Evolutionary conservation across 2,888 invertebrate genomes (phyloP).

Genomic region (Scaptomyza parva): DNA sequence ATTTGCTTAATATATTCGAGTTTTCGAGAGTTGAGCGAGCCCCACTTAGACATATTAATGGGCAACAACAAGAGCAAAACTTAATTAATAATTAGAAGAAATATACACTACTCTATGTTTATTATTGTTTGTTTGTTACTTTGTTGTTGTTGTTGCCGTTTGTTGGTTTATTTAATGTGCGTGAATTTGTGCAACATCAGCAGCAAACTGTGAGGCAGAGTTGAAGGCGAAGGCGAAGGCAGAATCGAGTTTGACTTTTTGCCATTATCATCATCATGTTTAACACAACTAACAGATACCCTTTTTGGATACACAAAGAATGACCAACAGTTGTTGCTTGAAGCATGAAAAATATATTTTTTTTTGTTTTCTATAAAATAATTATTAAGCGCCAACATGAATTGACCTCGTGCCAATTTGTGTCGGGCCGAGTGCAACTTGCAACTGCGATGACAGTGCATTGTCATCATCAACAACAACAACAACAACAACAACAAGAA

Average conservation of each 20-base stretch:
- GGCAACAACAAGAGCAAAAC: slow-evolving; percentile 35
- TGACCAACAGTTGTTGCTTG: background rate
- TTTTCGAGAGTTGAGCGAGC: too few species aligned
- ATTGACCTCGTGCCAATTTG: slow-evolving; percentile 72
- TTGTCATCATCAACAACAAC: slow-evolving; percentile 39
- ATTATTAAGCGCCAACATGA: slow-evolving; percentile 69
- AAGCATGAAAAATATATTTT: background rate
- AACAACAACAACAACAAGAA: slow-evolving; percentile 29
- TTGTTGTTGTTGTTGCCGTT: slow-evolving; percentile 2
- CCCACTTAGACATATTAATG: slow-evolving; percentile 50
- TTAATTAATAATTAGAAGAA: slow-evolving; percentile 57
- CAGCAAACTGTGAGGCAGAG: slow-evolving; percentile 3
- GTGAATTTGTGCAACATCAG: slow-evolving; percentile 45
- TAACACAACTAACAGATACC: slow-evolving; percentile 5
- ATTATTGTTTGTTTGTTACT: background rate
- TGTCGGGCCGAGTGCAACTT: slow-evolving; percentile 9
- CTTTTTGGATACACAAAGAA: too few species aligned
- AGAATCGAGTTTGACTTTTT: slow-evolving; percentile 30
- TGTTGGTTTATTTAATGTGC: slow-evolving; percentile 55
- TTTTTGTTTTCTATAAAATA: slow-evolving; percentile 32
- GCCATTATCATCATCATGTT: background rate
- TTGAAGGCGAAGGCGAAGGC: background rate
- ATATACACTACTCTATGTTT: slow-evolving; percentile 21
- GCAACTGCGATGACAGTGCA: slow-evolving; percentile 40
- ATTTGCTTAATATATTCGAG: too few species aligned